These are phyloP conservation scores for Anguilla rostrata DNA, from an alignment of 2,113 vertebrate species.

Conservation along the genomic window DNA sequence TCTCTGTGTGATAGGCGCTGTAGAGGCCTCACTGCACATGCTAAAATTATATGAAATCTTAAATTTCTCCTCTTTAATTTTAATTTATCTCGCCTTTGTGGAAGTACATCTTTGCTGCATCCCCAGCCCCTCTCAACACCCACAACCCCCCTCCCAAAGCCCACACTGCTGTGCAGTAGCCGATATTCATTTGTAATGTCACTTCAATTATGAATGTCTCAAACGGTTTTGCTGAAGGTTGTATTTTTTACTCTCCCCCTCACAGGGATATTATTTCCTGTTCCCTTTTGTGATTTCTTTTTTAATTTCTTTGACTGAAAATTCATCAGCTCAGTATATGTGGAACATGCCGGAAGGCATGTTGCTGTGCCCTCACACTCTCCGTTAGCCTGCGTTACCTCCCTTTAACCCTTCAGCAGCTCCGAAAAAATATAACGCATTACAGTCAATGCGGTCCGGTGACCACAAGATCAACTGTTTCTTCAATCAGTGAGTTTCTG, in stretches of 20 bases:
- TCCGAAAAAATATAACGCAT: background rate
- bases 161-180: background rate
- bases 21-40: background rate
- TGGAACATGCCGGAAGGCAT: background rate
- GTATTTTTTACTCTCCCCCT: background rate
- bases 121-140: background rate
- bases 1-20: background rate
- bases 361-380: background rate
- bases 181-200: slow-evolving; percentile 18
- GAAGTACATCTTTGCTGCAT: background rate
- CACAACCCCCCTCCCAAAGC: background rate
- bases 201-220: slow-evolving; percentile 25
- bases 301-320: background rate
- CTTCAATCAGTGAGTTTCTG: background rate
- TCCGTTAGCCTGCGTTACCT: slow-evolving; percentile 2
- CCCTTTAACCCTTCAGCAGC: background rate
- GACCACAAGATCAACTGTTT: background rate
- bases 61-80: background rate
- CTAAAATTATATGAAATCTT: background rate
- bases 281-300: background rate
- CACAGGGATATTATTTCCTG: background rate
- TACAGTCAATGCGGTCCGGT: background rate
- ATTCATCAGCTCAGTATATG: background rate
- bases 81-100: background rate
- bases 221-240: background rate